Conservation (phyloP, 1,140 invertebrate species). For the Myzus persicae region DNA sequence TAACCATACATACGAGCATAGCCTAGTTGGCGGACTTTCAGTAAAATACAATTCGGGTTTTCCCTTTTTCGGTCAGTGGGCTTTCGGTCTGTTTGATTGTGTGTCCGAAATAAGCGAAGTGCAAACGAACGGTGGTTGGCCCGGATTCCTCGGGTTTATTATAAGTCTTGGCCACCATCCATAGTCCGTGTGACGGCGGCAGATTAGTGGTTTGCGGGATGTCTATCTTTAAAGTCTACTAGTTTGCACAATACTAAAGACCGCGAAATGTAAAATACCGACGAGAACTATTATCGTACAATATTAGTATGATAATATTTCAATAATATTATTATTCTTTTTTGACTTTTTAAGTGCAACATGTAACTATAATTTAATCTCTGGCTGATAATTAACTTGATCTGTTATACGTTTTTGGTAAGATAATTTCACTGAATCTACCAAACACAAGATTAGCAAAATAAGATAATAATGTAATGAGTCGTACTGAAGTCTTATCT, state of each 20-base stretch:
- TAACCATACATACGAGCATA: not conserved
- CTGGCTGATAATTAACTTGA: not conserved
- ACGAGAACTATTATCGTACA: not conserved
- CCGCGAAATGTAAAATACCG: not conserved
- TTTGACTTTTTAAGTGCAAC: not conserved
- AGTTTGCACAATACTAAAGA: constrained; percentile 7
- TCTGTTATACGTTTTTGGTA: not conserved
- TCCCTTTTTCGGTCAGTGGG: constrained; percentile 53
- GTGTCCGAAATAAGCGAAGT: constrained; percentile 52
- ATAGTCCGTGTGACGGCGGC: constrained; percentile 1
- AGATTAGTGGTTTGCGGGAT: constrained; percentile 5
- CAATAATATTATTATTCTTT: not conserved
- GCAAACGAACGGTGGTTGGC: constrained; percentile 49
- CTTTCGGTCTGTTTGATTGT: not conserved
- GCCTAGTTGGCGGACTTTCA: constrained; percentile 8
- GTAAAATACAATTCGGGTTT: not conserved
- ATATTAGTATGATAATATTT: not conserved
- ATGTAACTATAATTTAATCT: too few species aligned
- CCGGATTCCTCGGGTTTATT: constrained; percentile 53
- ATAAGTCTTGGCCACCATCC: constrained; percentile 45
- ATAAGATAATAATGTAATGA: not conserved
- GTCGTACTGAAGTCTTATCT: not conserved
- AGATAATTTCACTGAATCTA: not conserved
- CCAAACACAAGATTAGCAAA: not conserved
- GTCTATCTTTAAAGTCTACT: constrained; percentile 34